Base-by-base conservation (phyloP, 1,140 invertebrate species). In the Nixonia krombeini region DNA sequence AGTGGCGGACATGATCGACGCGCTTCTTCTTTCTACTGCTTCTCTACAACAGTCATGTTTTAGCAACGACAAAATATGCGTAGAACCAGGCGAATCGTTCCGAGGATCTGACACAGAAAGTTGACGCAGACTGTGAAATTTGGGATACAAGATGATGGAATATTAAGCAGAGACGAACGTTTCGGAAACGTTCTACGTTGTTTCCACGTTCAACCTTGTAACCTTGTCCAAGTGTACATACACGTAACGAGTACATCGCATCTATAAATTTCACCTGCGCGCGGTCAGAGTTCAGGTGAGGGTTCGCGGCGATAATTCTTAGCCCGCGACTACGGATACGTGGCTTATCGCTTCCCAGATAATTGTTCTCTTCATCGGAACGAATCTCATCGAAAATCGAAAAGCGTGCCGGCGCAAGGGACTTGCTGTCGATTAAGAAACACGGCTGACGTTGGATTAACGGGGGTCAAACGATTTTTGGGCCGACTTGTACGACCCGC, bases 201-300 rank as follows among this genome's bases (percentile, higher is more conserved):
- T 57, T 63, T n/a, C n/a, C n/a, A n/a, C n/a, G n/a, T n/a, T n/a
- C n/a, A n/a, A n/a, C n/a, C n/a, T n/a, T n/a, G n/a, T n/a, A n/a
- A n/a, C n/a, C n/a, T n/a, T 45, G 44, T 45, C 38, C 10, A 40
- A 56, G 41, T 50, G 53, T 70, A 70, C 65, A 61, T 70, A 49
- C 47, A 51, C 51, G 37, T 64, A 57, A 46, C 57, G 61, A 53
- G 53, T 70, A 59, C 47, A 10, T 31, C 51, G 26, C 52, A 38
- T 61, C 55, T 41, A 70, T 65, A 70, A 70, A 70, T 70, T 61
- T 70, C 56, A 64, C 46, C 59, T 70, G 51, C 52, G 59, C 58
- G 55, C 55, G 53, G 55, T 44, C 56, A 49, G 50, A 42, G 40
- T 57, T 61, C 28, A 28, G 55, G 41, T 38, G 40, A 63, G 28